These are phyloP conservation scores for Cirrhinus molitorella DNA, from an alignment of 2,797 vertebrate species.

Conservation along the genomic window DNA sequence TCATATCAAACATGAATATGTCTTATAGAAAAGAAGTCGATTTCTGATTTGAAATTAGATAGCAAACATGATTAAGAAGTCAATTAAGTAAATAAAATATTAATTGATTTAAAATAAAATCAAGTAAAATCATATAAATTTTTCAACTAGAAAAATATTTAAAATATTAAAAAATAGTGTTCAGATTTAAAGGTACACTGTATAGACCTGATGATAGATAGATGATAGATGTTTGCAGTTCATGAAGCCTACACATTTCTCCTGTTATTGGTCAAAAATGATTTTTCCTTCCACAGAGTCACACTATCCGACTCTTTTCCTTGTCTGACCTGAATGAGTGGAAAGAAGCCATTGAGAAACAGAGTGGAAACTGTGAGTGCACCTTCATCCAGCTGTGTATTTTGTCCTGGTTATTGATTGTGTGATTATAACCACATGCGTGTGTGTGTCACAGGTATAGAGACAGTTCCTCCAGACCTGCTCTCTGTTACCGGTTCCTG, in stretches of 20 bases:
- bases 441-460: slow-evolving; percentile 67
- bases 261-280: not conserved
- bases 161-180: not conserved
- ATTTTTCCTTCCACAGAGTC: slow-evolving; percentile 68
- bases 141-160: not conserved
- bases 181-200: no score
- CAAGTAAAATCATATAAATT: not conserved
- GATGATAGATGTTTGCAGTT: not conserved
- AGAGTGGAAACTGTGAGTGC: slow-evolving; percentile 75
- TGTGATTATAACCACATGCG: not conserved
- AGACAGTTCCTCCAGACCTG: slow-evolving; percentile 78
- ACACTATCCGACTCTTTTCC: slow-evolving; percentile 72
- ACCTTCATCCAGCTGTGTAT: not conserved
- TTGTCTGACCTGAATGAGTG: slow-evolving; percentile 78
- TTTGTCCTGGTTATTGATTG: slow-evolving; percentile 1
- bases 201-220: not conserved
- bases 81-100: not conserved
- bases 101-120: not conserved
- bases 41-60: not conserved
- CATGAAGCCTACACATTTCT: not conserved
- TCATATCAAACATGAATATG: not conserved
- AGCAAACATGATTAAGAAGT: not conserved
- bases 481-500: slow-evolving; percentile 79
- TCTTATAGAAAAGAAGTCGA: no score
- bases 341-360: slow-evolving; percentile 75